A percentile compares a stretch with the other conserved stretches of the same genome.
Conservation (phyloP, 1,140 invertebrate species). For the Saxidomus purpurata region DNA sequence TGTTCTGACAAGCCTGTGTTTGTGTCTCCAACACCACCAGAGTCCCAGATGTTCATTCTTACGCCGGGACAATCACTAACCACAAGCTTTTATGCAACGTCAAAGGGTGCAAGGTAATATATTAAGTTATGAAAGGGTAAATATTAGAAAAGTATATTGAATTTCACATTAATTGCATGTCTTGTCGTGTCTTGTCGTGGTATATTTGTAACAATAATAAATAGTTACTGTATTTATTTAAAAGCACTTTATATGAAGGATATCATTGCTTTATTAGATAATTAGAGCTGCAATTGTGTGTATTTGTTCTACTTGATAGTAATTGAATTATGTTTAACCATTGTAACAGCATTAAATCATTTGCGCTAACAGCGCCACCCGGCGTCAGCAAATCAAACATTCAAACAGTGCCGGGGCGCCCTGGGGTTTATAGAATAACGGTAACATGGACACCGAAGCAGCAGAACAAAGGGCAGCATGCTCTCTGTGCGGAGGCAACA, state of each 20-base stretch:
- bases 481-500: conserved; percentile 34
- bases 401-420: not conserved
- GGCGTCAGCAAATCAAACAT: not conserved
- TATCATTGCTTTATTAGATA: too few relatives aligned
- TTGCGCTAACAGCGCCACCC: conserved; percentile 4
- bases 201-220: too few relatives aligned
- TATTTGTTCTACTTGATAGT: too few relatives aligned
- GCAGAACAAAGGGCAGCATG: not conserved
- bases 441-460: conserved; percentile 17
- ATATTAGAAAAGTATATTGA: too few relatives aligned
- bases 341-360: not conserved
- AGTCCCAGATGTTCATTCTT: not conserved
- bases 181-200: too few relatives aligned
- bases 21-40: conserved; percentile 12
- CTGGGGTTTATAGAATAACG: not conserved
- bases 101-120: conserved; percentile 1
- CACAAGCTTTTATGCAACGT: not conserved
- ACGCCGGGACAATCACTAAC: not conserved
- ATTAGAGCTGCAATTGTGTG: too few relatives aligned
- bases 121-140: too few relatives aligned
- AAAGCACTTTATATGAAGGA: too few relatives aligned
- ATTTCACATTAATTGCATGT: too few relatives aligned
- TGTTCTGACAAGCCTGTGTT: conserved; percentile 21
- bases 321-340: too few relatives aligned
- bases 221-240: too few relatives aligned